A percentile compares a stretch with the other conserved stretches of the same genome.
phyloP scores from a whole-genome alignment of 53 echinoderm and acorn worm genomes.

The Arbacia lixula region DNA sequence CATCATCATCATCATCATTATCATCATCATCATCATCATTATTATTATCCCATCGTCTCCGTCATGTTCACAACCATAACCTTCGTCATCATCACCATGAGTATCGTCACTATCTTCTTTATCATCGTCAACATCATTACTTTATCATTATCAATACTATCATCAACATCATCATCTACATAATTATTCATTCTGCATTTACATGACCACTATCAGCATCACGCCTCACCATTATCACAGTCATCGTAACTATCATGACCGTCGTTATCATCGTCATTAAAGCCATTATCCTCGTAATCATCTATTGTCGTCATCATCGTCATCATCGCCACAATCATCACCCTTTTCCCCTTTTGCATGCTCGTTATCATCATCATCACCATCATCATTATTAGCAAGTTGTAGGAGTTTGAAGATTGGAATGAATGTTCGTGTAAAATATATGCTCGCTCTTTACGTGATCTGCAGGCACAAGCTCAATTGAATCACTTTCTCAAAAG shows the following conservation, averaged over 20 bases:
- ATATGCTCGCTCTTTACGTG: too few species aligned
- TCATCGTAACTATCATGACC: not conserved
- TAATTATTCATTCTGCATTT: too few species aligned
- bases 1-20: not conserved
- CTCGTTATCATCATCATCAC: slow-evolving; percentile 6
- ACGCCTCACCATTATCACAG: not conserved
- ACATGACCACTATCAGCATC: not conserved
- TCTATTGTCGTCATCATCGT: slow-evolving; percentile 5
- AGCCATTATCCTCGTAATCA: not conserved
- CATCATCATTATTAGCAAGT: not conserved
- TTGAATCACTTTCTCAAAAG: too few species aligned
- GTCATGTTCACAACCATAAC: not conserved
- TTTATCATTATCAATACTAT: not conserved
- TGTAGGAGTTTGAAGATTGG: too few species aligned
- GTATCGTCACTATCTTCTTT: not conserved
- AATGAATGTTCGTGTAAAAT: too few species aligned
- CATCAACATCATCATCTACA: not conserved
- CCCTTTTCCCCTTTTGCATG: too few species aligned
- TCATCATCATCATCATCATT: not conserved
- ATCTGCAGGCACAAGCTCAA: too few species aligned
- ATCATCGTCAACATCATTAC: not conserved
- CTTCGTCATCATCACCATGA: not conserved
- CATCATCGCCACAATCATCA: not conserved
- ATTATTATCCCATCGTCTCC: not conserved
- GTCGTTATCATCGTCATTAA: not conserved